A percentile compares a stretch with the other conserved stretches of the same genome.
These are phyloP conservation scores for Clarias magur DNA, from an alignment of 2,113 vertebrate genomes.

Conservation along the genomic window DNA sequence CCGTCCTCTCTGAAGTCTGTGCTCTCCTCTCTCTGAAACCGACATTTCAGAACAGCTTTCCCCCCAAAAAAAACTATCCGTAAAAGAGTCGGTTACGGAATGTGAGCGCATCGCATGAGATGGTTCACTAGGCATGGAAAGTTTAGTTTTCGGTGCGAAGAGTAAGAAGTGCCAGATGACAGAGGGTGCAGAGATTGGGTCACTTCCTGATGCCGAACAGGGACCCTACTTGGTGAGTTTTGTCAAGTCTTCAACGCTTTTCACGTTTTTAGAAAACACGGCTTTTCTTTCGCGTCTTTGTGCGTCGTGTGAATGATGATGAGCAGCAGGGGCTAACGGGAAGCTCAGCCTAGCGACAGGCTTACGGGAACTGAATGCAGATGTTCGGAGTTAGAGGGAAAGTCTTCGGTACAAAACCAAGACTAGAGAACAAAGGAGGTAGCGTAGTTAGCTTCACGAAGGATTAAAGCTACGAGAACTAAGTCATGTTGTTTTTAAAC, in stretches of 20 bases:
- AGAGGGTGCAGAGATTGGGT: conserved; percentile 49
- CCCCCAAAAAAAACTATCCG: neutral
- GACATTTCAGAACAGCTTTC: neutral
- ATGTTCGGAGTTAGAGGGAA: conserved; percentile 53
- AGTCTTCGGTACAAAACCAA: conserved; percentile 33
- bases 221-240: conserved; percentile 60
- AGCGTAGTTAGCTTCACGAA: conserved; percentile 35
- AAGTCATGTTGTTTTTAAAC: neutral
- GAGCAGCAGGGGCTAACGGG: conserved; percentile 60
- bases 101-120: neutral
- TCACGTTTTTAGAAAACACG: neutral
- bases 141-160: conserved; percentile 19
- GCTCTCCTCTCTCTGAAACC: conserved; percentile 43
- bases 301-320: conserved; percentile 45
- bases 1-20: conserved; percentile 48
- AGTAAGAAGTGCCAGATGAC: conserved; percentile 51
- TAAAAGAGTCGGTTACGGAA: neutral
- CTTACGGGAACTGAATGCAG: conserved; percentile 49
- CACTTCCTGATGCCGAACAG: conserved; percentile 64
- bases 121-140: conserved; percentile 35
- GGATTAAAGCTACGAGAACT: neutral
- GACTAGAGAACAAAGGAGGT: conserved; percentile 52
- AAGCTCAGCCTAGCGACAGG: conserved; percentile 27
- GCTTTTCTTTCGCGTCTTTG: conserved; percentile 44
- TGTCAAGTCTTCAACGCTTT: conserved; percentile 53